These are phyloP conservation scores for Rhynchonycteris naso DNA, from an alignment of 2,797 vertebrate genomes.

Conservation along the genomic window DNA sequence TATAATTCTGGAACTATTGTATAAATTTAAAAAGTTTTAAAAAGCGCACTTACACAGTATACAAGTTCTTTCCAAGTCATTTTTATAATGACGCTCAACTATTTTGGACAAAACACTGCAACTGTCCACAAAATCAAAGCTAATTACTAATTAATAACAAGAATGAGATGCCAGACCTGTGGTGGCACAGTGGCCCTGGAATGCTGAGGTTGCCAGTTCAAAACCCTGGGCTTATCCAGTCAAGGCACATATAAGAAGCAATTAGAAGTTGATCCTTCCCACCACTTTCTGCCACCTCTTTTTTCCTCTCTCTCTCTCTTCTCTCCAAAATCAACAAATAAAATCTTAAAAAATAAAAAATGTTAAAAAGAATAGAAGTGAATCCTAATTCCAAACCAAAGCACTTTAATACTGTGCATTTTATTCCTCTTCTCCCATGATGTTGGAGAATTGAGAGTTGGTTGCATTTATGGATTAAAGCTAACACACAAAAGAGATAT, in stretches of 20 bases:
- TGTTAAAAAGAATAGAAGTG: neutral
- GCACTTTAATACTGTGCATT: neutral
- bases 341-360: too few relatives aligned
- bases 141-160: neutral
- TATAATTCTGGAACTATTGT: conserved; percentile 24
- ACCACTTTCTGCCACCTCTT: too few relatives aligned
- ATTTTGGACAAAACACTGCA: neutral
- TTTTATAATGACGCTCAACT: neutral
- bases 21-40: neutral
- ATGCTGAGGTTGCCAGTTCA: too few relatives aligned
- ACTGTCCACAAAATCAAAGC: neutral
- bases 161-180: too few relatives aligned
- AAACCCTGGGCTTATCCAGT: too few relatives aligned
- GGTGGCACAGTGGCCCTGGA: too few relatives aligned
- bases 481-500: neutral
- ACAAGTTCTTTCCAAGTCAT: neutral
- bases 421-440: neutral
- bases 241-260: too few relatives aligned
- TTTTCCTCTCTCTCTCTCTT: too few relatives aligned
- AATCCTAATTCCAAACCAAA: conserved; percentile 15
- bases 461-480: neutral
- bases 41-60: neutral
- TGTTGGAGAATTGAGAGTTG: neutral
- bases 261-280: too few relatives aligned
- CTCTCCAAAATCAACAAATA: too few relatives aligned